Evolutionary conservation across 2,113 vertebrate genomes (phyloP).

Genomic region (Corydoras sp.): DNA sequence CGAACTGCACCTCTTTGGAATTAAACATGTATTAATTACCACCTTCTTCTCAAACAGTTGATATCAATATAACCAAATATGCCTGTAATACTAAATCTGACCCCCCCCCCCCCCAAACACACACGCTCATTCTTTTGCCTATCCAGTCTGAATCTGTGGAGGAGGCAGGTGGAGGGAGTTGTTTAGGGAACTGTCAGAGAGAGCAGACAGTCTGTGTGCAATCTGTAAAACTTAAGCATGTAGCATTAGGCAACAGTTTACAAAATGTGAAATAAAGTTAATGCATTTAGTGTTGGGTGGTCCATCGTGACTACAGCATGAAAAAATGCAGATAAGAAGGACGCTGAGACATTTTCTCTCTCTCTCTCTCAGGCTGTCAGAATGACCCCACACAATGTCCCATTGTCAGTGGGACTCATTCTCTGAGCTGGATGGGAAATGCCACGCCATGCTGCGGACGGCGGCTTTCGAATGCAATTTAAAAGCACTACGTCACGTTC

Average conservation of each 20-base stretch:
- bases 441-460: neutral
- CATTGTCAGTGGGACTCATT: constrained; percentile 51
- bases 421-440: constrained; percentile 24
- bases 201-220: constrained; percentile 36
- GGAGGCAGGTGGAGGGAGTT: neutral
- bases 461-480: too few relatives aligned
- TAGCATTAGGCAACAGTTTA: neutral
- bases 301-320: constrained; percentile 55
- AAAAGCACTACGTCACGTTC: too few relatives aligned
- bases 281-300: constrained; percentile 58
- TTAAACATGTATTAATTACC: too few relatives aligned
- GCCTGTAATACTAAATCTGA: too few relatives aligned
- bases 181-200: neutral
- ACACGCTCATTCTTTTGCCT: too few relatives aligned
- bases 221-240: constrained; percentile 24
- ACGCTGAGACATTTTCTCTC: constrained; percentile 22
- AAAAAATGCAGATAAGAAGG: constrained; percentile 60
- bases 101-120: too few relatives aligned
- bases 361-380: constrained; percentile 39
- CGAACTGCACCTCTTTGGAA: too few relatives aligned
- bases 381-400: constrained; percentile 55
- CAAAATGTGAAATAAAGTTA: constrained; percentile 13
- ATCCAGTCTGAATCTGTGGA: too few relatives aligned
- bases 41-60: too few relatives aligned
- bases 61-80: too few relatives aligned